phyloP scores from a whole-genome alignment of 2,797 vertebrate species.

The Holocentrus rufus region DNA sequence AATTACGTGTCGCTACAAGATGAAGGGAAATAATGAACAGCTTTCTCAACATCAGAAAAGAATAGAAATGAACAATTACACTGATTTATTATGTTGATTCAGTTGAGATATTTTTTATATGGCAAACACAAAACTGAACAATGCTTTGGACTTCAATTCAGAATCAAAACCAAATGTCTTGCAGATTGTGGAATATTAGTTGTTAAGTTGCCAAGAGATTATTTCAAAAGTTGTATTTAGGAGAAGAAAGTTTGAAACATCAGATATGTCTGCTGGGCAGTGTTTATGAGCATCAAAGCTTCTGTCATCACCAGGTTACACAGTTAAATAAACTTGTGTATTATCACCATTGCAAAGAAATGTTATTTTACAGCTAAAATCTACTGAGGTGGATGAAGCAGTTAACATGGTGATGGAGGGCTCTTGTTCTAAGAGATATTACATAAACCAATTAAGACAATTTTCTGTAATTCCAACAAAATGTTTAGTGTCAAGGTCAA shows the following conservation, averaged over 20 bases:
- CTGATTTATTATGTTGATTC: too few relatives aligned
- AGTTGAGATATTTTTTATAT: not conserved
- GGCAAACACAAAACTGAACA: not conserved
- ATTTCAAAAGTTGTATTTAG: not conserved
- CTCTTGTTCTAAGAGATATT: conserved; percentile 6
- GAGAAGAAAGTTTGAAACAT: not conserved
- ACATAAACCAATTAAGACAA: conserved; percentile 9
- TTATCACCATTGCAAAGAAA: conserved; percentile 23
- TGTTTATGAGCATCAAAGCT: not conserved
- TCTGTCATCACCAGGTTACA: conserved; percentile 15
- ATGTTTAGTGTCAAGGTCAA: conserved; percentile 4
- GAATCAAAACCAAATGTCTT: not conserved
- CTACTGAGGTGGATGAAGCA: conserved; percentile 6
- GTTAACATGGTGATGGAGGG: conserved; percentile 1
- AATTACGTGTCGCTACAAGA: not conserved
- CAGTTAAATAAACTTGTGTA: not conserved
- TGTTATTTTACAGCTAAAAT: not conserved
- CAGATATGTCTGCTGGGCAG: not conserved
- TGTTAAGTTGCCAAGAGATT: not conserved
- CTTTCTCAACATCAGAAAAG: not conserved
- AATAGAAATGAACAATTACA: not conserved
- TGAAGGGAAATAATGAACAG: not conserved
- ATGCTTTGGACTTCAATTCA: not conserved
- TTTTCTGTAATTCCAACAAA: conserved; percentile 8
- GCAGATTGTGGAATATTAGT: not conserved